Evolutionary conservation across 2,113 vertebrate species (phyloP).

Genomic region (Psittacus erithacus): DNA sequence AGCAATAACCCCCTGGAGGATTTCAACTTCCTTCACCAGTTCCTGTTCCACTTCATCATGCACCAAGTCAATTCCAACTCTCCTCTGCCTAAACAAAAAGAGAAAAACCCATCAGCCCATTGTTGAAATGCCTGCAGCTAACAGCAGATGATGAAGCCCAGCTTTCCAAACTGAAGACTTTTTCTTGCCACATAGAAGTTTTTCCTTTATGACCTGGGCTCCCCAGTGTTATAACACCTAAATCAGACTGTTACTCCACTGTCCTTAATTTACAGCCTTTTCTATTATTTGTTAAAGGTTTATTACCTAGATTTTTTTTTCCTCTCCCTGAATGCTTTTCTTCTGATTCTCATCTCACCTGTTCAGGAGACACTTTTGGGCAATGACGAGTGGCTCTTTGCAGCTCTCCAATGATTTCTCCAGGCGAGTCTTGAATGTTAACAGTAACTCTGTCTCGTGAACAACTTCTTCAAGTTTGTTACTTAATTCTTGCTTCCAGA

Average conservation of each 20-base stretch:
- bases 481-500: slow-evolving; percentile 88
- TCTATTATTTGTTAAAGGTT: neutral
- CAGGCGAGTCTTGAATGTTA: slow-evolving; percentile 76
- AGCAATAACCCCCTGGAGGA: slow-evolving; percentile 71
- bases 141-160: neutral
- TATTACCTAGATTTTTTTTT: neutral
- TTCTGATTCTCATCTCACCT: slow-evolving; percentile 76
- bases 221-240: neutral
- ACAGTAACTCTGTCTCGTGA: slow-evolving; percentile 78
- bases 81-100: slow-evolving; percentile 77
- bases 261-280: neutral
- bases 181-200: neutral
- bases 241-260: neutral
- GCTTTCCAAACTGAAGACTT: neutral
- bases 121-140: neutral
- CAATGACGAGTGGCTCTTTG: slow-evolving; percentile 78
- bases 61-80: slow-evolving; percentile 80
- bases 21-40: slow-evolving; percentile 84
- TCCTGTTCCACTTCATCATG: slow-evolving; percentile 84
- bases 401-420: slow-evolving; percentile 81
- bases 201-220: neutral
- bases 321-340: neutral
- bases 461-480: slow-evolving; percentile 84
- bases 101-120: neutral
- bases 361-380: slow-evolving; percentile 81